phyloP scores from a whole-genome alignment of 1,140 invertebrate species.

The Propsilocerus akamusi region DNA sequence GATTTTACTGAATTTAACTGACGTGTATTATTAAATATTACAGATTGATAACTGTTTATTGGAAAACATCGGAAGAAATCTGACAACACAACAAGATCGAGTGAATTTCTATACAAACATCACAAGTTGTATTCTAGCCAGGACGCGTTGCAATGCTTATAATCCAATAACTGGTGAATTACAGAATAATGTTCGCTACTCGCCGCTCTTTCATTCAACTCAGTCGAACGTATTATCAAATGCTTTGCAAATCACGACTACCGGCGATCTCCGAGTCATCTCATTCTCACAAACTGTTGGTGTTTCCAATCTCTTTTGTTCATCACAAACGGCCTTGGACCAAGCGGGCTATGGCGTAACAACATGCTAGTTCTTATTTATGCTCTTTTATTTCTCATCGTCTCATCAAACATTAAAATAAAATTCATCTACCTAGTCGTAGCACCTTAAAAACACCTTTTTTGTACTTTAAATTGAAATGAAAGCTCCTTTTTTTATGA shows the following conservation, averaged over 20 bases:
- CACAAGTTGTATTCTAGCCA: slow-evolving; percentile 32
- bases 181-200: slow-evolving; percentile 20
- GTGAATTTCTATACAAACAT: slow-evolving; percentile 32
- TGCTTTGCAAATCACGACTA: slow-evolving; percentile 29
- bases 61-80: slow-evolving; percentile 6
- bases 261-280: slow-evolving; percentile 28
- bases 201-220: background rate
- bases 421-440: too few species aligned
- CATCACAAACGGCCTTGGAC: slow-evolving; percentile 14
- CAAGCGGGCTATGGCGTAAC: slow-evolving; percentile 11
- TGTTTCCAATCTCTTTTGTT: slow-evolving; percentile 17
- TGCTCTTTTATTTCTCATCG: too few species aligned
- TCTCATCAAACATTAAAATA: too few species aligned
- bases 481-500: too few species aligned
- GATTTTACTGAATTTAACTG: background rate
- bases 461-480: too few species aligned
- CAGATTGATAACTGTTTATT: slow-evolving; percentile 5
- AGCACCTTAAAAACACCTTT: too few species aligned
- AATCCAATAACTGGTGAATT: slow-evolving; percentile 35
- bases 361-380: slow-evolving; percentile 2
- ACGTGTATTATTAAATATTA: background rate
- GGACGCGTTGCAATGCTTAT: slow-evolving; percentile 28
- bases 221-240: slow-evolving; percentile 21
- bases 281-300: slow-evolving; percentile 20
- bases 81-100: slow-evolving; percentile 4